Evolutionary conservation across 2,888 invertebrate genomes (phyloP).

Genomic region (Ferdinandea cuprea): DNA sequence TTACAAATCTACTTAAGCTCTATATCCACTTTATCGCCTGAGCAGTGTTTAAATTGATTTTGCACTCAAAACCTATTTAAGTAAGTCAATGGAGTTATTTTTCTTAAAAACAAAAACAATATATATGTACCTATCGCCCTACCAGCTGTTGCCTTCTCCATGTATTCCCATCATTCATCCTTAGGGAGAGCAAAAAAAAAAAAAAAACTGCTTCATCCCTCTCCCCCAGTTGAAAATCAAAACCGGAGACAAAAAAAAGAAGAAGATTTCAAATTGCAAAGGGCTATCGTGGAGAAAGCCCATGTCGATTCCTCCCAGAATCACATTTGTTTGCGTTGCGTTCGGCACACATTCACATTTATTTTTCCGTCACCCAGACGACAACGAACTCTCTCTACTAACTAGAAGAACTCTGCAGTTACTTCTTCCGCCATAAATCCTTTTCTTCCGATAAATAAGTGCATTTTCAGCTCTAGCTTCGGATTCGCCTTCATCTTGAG

Average conservation of each 20-base stretch:
- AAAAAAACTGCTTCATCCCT: background rate
- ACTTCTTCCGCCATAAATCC: conserved; percentile 56
- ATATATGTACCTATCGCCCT: too few relatives aligned
- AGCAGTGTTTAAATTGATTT: too few relatives aligned
- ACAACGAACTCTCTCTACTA: conserved; percentile 1
- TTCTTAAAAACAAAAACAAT: background rate
- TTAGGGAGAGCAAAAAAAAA: background rate
- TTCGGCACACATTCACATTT: conserved; percentile 44
- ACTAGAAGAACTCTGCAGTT: conserved; percentile 13
- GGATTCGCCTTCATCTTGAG: conserved; percentile 21
- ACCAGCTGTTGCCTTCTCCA: background rate
- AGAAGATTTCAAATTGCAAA: too few relatives aligned
- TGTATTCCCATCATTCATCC: background rate
- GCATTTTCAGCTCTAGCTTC: conserved; percentile 59
- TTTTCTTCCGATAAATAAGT: conserved; percentile 68
- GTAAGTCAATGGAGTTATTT: background rate
- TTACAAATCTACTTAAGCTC: too few relatives aligned
- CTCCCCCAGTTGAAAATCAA: background rate
- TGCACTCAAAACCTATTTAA: background rate
- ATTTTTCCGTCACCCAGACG: conserved; percentile 3
- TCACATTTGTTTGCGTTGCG: conserved; percentile 45
- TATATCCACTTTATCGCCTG: too few relatives aligned
- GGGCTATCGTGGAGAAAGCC: conserved; percentile 6
- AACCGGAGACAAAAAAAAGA: background rate
- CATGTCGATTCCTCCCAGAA: conserved; percentile 27